Evolutionary conservation across 1,140 invertebrate genomes (phyloP), one percentile per base, ranked within the genome.

Genomic region (Nautilus pompilius): DNA sequence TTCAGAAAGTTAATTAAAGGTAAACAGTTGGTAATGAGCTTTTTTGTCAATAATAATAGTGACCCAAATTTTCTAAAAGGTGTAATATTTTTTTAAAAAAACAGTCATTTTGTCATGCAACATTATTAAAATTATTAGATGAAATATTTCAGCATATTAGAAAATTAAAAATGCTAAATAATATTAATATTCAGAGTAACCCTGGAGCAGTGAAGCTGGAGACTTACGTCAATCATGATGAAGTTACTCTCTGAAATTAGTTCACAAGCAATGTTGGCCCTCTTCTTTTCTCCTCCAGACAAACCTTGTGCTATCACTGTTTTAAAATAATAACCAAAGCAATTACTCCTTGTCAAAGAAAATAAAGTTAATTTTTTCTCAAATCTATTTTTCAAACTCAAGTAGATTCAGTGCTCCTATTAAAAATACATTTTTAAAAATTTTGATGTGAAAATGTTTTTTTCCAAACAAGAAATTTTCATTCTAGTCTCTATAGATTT

Each of bases 221-320:
- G 60, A 87, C 90, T 91, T 86, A 93, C 92, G 82, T 93, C 92
- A 26, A 94, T 83, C 22, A 94, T 82, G 88, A 94, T 91, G 17
- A 94, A 78, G 22, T 89, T 87, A 20, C 92, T 92, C 84, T 96
- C 93, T 74, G 91, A 92, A 46, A 94, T 83, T 57, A 94, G 84
- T 84, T 94, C 92, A 76, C 90, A 93, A 24, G 91, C 92, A 74
- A 93, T 93, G 74, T 90, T 93, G 5, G 90, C 90, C 72, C 92
- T 80, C 75, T 93, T 94, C 85, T 91, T 93, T 74, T 94, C 92
- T 17, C 92, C 92, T 5, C 92, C 92, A 20, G 91, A 93, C 5
- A 94, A 82, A 30, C 92, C 91, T 62, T 90, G 84, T 69, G 89
- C 90, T 54, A 90, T 83, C 67, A 90, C 88, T 78, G 92, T 90